Percentiles rank a stretch among this genome's conserved stretches.
These are phyloP conservation scores for Leistus spinibarbis DNA, from an alignment of 2,888 invertebrate genomes.

Conservation along the genomic window DNA sequence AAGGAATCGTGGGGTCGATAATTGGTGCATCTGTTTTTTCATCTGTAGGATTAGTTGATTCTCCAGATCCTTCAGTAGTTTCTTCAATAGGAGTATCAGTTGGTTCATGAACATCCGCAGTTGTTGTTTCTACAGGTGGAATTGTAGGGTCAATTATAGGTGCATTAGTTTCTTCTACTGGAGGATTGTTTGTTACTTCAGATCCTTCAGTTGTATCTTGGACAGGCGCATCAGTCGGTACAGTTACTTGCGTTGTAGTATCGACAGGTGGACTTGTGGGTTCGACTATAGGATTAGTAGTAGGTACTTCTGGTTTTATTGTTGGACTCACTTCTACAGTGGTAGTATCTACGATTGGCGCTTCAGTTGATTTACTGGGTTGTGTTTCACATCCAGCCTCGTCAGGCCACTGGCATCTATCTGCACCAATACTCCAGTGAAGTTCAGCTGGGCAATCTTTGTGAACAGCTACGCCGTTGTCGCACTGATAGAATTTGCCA, in stretches of 20 bases:
- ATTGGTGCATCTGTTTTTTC: not conserved
- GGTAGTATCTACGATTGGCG: not conserved
- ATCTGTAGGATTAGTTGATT: too few relatives aligned
- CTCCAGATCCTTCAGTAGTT: not conserved
- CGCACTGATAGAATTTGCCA: constrained; percentile 39
- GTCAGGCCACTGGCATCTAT: constrained; percentile 34
- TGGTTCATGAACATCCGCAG: constrained; percentile 6
- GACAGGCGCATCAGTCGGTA: not conserved
- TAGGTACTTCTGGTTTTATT: too few relatives aligned
- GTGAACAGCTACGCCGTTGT: constrained; percentile 29
- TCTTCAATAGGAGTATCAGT: not conserved
- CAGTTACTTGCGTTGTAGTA: not conserved
- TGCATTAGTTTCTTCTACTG: not conserved
- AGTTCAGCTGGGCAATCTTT: constrained; percentile 25
- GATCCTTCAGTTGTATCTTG: not conserved
- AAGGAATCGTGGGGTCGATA: not conserved
- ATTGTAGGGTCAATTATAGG: not conserved
- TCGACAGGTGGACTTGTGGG: not conserved
- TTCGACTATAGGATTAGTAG: not conserved
- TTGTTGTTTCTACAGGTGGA: not conserved
- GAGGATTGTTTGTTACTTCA: not conserved
- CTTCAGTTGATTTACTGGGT: not conserved
- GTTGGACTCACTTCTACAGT: not conserved
- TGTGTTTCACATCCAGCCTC: constrained; percentile 22
- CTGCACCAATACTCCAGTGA: constrained; percentile 21